phyloP scores from a whole-genome alignment of 2,113 vertebrate species.

The Tamias sibiricus region DNA sequence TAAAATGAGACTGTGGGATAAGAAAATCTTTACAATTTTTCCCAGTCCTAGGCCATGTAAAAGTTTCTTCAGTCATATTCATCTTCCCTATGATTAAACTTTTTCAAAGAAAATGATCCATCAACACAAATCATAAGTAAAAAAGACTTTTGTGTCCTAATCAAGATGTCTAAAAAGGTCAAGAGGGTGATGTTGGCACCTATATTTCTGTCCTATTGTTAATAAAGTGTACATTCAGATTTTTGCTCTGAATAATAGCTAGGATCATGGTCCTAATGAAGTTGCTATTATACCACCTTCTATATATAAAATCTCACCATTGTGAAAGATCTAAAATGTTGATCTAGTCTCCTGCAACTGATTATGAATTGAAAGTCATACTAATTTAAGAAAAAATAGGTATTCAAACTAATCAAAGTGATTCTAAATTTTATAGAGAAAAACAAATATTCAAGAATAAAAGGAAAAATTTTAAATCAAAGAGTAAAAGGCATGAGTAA shows the following conservation, averaged over 20 bases:
- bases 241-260: neutral
- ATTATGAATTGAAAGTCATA: neutral
- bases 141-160: neutral
- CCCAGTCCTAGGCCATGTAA: neutral
- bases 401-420: neutral
- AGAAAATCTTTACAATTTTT: neutral
- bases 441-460: conserved; percentile 13
- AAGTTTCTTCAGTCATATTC: neutral
- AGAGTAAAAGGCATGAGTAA: neutral
- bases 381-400: neutral
- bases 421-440: neutral
- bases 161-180: neutral
- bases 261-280: neutral
- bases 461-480: neutral
- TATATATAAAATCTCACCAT: neutral
- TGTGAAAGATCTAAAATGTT: neutral
- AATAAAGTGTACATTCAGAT: neutral
- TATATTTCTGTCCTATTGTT: neutral
- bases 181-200: neutral
- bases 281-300: neutral
- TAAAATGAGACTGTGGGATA: neutral
- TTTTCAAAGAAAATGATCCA: neutral
- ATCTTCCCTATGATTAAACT: neutral
- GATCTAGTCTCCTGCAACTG: neutral
- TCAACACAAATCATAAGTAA: neutral